Evolutionary conservation across 2,888 invertebrate genomes (phyloP), one percentile per base, ranked within the genome.

Genomic region (Phengaris arion): DNA sequence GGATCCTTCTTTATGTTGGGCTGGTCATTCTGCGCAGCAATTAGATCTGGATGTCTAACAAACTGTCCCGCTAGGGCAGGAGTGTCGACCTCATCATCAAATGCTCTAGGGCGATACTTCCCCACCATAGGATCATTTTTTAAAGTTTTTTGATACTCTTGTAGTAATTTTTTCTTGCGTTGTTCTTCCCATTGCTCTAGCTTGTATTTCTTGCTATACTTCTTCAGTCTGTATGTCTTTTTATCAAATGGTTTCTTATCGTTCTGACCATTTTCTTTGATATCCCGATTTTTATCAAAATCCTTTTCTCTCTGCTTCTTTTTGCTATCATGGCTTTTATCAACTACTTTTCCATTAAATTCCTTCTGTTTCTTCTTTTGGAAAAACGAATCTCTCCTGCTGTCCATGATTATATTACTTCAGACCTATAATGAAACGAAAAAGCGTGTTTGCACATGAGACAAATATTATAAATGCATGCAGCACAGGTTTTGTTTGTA

Each of bases 161-260:
- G 89, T 8, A 95, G 81, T 59, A 95, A 85, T 72, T 89, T 89
- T 79, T 95, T 95, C 82, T 95, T 96, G 35, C 95, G 90, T 78
- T 93, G 94, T 74, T 96, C 95, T 80, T 96, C 95, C 95, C 95
- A 96, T 84, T 96, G 94, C 57, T 95, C 93, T 35, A 96, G 87
- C 87, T 96, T 96, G 78, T 95, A 95, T 82, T 96, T 96, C 75
- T 96, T 95, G 81, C 96, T 96, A 82, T 96, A 96, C 82, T 95
- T 96, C 81, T 96, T 94, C 55, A 95, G 81, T 55, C 96, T 91
- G 83, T 96, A 96, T 48, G 94, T 90, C 79, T 95, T 96, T 82
- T 96, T 96, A 81, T 96, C 95, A 84, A 96, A 96, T 0, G 94
- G 94, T 83, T 94, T 95, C 81, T 95, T 95, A 1, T 85, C 86